These are phyloP conservation scores for Crioceris asparagi DNA, from an alignment of 2,888 invertebrate genomes.

Conservation along the genomic window DNA sequence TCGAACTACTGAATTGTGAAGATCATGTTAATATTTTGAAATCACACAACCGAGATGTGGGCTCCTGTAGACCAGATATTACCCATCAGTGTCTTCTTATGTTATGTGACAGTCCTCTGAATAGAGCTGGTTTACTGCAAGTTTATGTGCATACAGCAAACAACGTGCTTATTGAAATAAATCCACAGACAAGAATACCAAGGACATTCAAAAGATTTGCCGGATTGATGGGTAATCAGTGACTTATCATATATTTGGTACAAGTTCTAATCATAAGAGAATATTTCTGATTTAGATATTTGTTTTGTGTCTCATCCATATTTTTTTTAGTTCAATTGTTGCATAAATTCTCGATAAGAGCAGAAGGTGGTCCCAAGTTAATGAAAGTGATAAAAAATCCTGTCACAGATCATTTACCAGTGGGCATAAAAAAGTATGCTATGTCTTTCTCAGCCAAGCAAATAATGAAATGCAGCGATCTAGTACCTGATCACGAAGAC, in stretches of 20 bases:
- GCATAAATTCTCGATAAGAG: constrained; percentile 87
- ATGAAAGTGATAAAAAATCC: constrained; percentile 97
- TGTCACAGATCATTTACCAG: constrained; percentile 85
- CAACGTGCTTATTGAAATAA: constrained; percentile 89
- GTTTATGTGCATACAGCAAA: constrained; percentile 86
- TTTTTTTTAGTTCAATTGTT: constrained; percentile 87
- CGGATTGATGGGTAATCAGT: constrained; percentile 75
- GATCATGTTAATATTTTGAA: constrained; percentile 78
- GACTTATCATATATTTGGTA: background rate
- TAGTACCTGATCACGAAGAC: constrained; percentile 67
- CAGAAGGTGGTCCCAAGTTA: constrained; percentile 80
- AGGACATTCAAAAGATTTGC: constrained; percentile 95
- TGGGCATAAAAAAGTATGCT: constrained; percentile 80
- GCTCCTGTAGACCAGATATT: constrained; percentile 90
- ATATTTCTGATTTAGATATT: too few relatives aligned
- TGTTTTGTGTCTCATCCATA: too few relatives aligned
- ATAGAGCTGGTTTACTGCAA: constrained; percentile 91
- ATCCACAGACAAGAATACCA: constrained; percentile 94
- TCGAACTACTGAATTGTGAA: constrained; percentile 89
- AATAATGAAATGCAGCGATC: constrained; percentile 54
- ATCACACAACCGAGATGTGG: constrained; percentile 78
- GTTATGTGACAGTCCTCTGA: constrained; percentile 95
- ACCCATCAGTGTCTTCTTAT: constrained; percentile 95
- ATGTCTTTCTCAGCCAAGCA: constrained; percentile 83
- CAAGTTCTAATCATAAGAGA: background rate